Percentiles rank a stretch among this genome's conserved stretches.
Conservation (phyloP, 1,140 invertebrate genomes). For the Panagrolaimus sp. region DNA sequence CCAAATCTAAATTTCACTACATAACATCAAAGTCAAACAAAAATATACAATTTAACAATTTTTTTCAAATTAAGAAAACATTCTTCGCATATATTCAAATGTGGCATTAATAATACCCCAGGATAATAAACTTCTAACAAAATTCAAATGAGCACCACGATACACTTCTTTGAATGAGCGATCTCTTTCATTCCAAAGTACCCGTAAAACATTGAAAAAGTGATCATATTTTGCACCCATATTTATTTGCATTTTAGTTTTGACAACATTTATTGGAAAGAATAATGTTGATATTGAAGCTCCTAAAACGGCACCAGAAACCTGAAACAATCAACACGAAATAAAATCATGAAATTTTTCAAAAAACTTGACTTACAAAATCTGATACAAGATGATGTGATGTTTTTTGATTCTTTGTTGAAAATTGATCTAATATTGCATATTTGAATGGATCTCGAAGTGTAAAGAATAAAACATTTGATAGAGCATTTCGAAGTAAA, state of each 20-base stretch:
- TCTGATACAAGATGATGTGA: slow-evolving; percentile 63
- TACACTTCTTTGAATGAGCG: slow-evolving; percentile 76
- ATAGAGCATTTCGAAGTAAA: slow-evolving; percentile 77
- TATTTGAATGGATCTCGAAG: slow-evolving; percentile 62
- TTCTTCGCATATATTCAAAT: no score
- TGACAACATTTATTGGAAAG: slow-evolving; percentile 93
- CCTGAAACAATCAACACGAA: no score
- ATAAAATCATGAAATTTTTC: no score
- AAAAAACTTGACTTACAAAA: slow-evolving; percentile 77
- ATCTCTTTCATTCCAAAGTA: slow-evolving; percentile 75
- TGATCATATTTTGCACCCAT: slow-evolving; percentile 77
- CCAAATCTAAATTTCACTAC: no score
- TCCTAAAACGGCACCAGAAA: slow-evolving; percentile 78
- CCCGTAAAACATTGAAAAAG: slow-evolving; percentile 68
- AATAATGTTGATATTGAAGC: slow-evolving; percentile 85
- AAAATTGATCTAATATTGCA: neutral
- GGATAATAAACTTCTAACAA: slow-evolving; percentile 82
- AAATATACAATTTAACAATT: no score
- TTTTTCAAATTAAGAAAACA: no score
- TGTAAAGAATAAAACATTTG: slow-evolving; percentile 83
- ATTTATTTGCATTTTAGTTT: slow-evolving; percentile 84
- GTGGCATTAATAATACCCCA: slow-evolving; percentile 73
- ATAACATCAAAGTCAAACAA: no score
- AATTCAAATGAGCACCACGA: slow-evolving; percentile 87
- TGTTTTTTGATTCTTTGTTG: neutral